Evolutionary conservation across 92 coral and sea anemone genomes (phyloP).

Genomic region (Actinostola sp.): DNA sequence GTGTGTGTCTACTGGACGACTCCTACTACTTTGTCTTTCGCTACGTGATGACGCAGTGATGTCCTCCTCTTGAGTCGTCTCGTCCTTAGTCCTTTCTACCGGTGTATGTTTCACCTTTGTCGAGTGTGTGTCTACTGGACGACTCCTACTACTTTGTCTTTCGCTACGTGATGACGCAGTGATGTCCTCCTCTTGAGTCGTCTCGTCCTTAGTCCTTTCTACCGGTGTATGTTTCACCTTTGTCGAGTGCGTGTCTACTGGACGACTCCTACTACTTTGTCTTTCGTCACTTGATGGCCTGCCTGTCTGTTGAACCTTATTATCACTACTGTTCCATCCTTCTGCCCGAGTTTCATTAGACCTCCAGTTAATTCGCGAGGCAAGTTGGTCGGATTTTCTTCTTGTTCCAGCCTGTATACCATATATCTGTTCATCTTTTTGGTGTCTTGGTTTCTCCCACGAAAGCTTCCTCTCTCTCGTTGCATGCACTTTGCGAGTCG

Average conservation of each 20-base stretch:
- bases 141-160: no score
- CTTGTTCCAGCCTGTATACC: constrained; percentile 2
- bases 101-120: background rate
- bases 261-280: background rate
- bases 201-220: no score
- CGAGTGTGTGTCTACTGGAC: background rate
- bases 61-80: no score
- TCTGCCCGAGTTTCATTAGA: background rate
- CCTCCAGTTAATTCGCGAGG: background rate
- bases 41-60: no score
- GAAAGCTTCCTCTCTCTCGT: background rate
- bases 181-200: background rate
- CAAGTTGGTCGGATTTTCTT: constrained; percentile 1
- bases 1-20: no score
- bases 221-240: background rate
- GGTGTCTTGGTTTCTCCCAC: background rate
- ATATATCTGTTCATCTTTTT: background rate
- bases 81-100: no score
- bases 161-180: no score
- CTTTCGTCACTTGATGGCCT: background rate
- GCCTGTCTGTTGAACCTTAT: background rate
- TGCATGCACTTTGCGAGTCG: background rate
- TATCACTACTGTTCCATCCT: background rate
- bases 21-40: no score
- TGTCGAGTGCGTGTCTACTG: background rate